Base-by-base conservation (phyloP, 2,888 invertebrate species). In the Ectobius pallidus region DNA sequence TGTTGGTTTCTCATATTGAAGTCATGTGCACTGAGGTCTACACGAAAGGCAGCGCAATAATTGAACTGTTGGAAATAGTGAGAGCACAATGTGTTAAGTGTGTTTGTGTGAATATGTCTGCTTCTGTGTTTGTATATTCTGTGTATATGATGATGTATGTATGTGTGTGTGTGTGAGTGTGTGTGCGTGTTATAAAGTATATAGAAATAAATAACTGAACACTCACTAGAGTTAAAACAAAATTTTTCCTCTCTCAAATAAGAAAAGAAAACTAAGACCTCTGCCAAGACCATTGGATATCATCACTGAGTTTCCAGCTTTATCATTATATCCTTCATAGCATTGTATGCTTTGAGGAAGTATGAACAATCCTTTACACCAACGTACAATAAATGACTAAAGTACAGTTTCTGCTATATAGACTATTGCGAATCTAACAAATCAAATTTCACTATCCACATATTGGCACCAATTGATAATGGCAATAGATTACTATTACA, bases 41-140 rank as follows among this genome's bases (percentile, higher is more conserved):
- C 74, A 73, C 73, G 69, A 73, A 75, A 75, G 75, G 75, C 75
- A 75, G 74, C 74, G 69, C 75, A 71, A 71, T 75, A 74, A 74
- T 75, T 74, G 73, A 75, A 75, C 70, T 62, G 72, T 73, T 72
- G 72, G 68, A 73, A 73, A n/a, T 69, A 65, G 73, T 67, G 58
- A 73, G 61, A 73, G 70, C 67, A 73, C 70, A 72, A 46, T 72
- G 49, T 65, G 25, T 20, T 61, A 32, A 32, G 30, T 61, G 61
- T 61, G 32, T 9, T 18, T 65, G 44, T 65, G 65, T 44, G n/a
- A 44, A n/a, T 65, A n/a, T 63, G n/a, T 42, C 14, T 44, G 27
- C 11, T 20, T 65, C 20, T 27, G n/a, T n/a, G n/a, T n/a, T n/a
- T n/a, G n/a, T n/a, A n/a, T n/a, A n/a, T n/a, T n/a, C n/a, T n/a